Percentiles rank a stretch among this genome's conserved stretches.
Conservation (phyloP, 2,797 vertebrate species). For the Ptychadena robeensis region DNA sequence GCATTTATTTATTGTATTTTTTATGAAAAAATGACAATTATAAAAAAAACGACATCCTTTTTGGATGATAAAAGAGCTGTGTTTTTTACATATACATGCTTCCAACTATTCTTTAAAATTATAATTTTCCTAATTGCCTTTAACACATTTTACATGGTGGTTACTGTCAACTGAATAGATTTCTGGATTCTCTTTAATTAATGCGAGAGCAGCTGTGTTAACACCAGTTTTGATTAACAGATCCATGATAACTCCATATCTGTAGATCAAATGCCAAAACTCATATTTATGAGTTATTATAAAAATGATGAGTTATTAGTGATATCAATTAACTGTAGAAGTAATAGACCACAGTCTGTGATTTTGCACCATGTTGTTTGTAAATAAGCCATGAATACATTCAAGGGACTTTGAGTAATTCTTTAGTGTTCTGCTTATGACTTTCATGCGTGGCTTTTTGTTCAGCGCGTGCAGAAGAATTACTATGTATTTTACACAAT, state of each 20-base stretch:
- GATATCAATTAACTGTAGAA: conserved; percentile 23
- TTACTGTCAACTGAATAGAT: conserved; percentile 70
- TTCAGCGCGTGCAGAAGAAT: too few relatives aligned
- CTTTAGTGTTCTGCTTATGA: neutral
- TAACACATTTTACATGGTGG: conserved; percentile 65
- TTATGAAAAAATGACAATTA: neutral
- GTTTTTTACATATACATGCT: conserved; percentile 63
- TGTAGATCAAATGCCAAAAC: conserved; percentile 36
- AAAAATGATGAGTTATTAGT: conserved; percentile 21
- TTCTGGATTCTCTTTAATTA: conserved; percentile 70
- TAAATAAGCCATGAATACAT: neutral
- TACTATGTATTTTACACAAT: too few relatives aligned
- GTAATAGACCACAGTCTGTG: conserved; percentile 19
- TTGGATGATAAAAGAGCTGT: conserved; percentile 1
- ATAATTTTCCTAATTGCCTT: conserved; percentile 70
- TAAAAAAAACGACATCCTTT: neutral
- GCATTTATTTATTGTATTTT: neutral
- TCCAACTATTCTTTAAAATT: conserved; percentile 68
- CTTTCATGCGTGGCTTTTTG: neutral
- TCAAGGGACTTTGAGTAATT: neutral
- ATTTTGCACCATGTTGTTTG: neutral
- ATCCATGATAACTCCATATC: conserved; percentile 67
- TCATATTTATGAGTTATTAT: conserved; percentile 33
- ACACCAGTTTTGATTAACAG: conserved; percentile 68
- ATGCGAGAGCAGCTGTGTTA: conserved; percentile 71